These are phyloP conservation scores for Molossus alvarezi DNA, from an alignment of 2,797 vertebrate species.

Conservation along the genomic window DNA sequence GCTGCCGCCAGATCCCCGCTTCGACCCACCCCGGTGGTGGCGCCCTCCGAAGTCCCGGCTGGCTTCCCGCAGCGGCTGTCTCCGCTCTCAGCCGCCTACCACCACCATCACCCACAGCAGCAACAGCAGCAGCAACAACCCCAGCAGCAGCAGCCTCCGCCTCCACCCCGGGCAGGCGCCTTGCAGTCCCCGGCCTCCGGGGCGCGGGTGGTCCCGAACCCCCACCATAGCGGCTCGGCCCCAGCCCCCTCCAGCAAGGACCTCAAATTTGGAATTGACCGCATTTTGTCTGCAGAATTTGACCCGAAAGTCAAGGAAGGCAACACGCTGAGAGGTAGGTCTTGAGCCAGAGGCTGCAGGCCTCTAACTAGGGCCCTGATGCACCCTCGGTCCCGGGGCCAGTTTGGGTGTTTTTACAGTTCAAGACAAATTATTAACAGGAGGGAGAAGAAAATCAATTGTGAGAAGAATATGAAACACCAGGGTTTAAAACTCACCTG, in stretches of 20 bases:
- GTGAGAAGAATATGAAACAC: background rate
- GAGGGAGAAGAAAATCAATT: background rate
- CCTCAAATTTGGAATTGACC: constrained; percentile 99
- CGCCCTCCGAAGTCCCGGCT: constrained; percentile 91
- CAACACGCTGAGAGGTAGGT: constrained; percentile 96
- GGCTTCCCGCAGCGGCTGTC: constrained; percentile 93
- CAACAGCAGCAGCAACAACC: constrained; percentile 78
- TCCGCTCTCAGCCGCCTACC: constrained; percentile 93
- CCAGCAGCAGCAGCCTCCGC: constrained; percentile 82
- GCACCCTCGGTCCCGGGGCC: background rate
- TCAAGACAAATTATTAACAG: background rate
- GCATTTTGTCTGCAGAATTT: constrained; percentile 98
- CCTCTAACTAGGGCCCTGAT: background rate
- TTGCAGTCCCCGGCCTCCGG: constrained; percentile 88
- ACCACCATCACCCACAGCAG: constrained; percentile 89
- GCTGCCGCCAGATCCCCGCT: constrained; percentile 93
- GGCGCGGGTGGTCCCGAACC: constrained; percentile 90
- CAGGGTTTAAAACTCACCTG: constrained; percentile 66
- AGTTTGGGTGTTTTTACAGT: constrained; percentile 21
- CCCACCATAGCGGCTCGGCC: constrained; percentile 89
- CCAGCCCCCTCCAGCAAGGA: constrained; percentile 97
- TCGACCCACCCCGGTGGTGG: constrained; percentile 95
- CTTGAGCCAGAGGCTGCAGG: constrained; percentile 25
- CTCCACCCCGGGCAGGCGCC: constrained; percentile 89
- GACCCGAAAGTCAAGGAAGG: constrained; percentile 97